Evolutionary conservation across 2,797 vertebrate genomes (phyloP).

Genomic region (Micrastur ruficollis): DNA sequence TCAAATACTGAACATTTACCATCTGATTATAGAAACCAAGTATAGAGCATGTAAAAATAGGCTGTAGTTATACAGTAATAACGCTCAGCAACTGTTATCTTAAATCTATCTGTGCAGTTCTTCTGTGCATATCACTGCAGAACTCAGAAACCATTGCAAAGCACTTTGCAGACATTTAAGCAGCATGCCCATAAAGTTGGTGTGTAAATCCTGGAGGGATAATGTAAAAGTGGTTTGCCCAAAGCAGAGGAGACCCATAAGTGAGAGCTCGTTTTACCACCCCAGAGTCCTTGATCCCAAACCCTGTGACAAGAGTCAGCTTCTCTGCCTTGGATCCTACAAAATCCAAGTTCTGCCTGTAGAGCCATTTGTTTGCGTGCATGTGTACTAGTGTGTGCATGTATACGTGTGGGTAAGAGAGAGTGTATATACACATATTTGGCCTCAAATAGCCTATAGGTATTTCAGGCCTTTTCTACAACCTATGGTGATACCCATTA

Average conservation of each 20-base stretch:
- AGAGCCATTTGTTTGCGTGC: conserved; percentile 18
- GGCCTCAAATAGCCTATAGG: not conserved
- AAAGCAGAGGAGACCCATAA: not conserved
- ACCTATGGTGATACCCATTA: not conserved
- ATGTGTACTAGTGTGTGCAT: not conserved
- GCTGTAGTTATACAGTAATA: conserved; percentile 5
- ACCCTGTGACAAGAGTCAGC: not conserved
- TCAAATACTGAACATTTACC: conserved; percentile 14
- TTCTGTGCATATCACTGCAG: conserved; percentile 5
- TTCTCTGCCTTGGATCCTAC: conserved; percentile 58
- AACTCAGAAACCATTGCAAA: conserved; percentile 7
- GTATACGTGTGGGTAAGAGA: not conserved
- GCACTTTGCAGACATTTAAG: conserved; percentile 19
- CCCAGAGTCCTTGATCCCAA: not conserved
- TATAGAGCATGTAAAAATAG: conserved; percentile 22
- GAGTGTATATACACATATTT: not conserved
- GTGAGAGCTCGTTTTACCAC: not conserved
- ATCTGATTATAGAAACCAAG: conserved; percentile 42
- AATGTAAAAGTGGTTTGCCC: not conserved
- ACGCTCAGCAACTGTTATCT: conserved; percentile 11
- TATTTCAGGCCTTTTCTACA: conserved; percentile 3
- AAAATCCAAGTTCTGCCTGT: conserved; percentile 58
- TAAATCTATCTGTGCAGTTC: not conserved
- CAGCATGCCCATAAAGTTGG: not conserved
- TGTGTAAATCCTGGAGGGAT: not conserved